Percentiles rank a stretch among this genome's conserved stretches.
Conservation (phyloP, 2,797 vertebrate species). For the Apogon hyalosoma region DNA sequence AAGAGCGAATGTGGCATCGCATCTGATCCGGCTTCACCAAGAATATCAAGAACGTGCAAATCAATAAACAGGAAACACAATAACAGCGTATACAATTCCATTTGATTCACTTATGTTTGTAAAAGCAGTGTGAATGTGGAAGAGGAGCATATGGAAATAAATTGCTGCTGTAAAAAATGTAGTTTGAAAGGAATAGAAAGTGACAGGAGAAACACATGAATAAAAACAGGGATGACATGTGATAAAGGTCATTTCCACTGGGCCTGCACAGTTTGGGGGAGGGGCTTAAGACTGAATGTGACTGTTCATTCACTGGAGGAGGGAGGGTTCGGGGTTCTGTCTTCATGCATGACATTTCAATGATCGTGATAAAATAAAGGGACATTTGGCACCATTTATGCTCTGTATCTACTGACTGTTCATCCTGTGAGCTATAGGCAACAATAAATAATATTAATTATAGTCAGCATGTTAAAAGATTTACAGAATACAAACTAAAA, state of each 20-base stretch:
- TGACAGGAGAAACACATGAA: slow-evolving; percentile 53
- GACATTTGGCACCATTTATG: neutral
- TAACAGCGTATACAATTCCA: no score
- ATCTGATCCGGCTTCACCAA: no score
- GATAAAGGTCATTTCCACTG: slow-evolving; percentile 59
- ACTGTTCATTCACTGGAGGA: neutral
- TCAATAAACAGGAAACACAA: no score
- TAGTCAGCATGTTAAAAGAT: no score
- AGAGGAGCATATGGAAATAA: slow-evolving; percentile 48
- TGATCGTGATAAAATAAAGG: neutral
- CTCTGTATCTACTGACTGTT: neutral
- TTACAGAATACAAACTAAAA: no score
- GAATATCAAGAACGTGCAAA: no score
- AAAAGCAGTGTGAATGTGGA: slow-evolving; percentile 11
- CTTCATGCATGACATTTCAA: no score
- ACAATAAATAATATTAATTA: no score
- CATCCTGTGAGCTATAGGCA: no score
- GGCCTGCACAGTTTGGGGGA: slow-evolving; percentile 24
- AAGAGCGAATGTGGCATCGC: neutral
- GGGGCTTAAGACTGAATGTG: slow-evolving; percentile 12
- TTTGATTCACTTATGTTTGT: neutral
- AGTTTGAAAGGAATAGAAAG: slow-evolving; percentile 46
- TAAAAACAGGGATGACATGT: slow-evolving; percentile 54
- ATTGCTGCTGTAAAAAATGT: slow-evolving; percentile 30
- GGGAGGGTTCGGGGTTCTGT: neutral